Evolutionary conservation across 2,113 vertebrate genomes (phyloP), one percentile per base, ranked within the genome.

Genomic region (Suncus etruscus): DNA sequence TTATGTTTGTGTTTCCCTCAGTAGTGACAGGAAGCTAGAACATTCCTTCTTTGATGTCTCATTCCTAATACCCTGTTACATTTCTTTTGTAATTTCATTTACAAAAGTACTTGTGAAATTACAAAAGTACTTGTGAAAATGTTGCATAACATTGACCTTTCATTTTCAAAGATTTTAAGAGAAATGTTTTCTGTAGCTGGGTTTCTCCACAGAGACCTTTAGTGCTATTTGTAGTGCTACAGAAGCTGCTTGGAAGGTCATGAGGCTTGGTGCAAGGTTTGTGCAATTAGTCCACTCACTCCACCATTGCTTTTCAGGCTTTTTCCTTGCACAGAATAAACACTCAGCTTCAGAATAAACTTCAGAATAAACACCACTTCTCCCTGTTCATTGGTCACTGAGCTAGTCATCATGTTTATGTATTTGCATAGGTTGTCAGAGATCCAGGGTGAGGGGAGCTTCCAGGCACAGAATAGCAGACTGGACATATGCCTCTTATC

Each of bases 1-100:
- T 31, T 14, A 6, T 27, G 6, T 29, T 32, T 22, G 4, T 11
- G 0, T 11, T 20, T 25, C 11, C 29, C 31, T 70, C 24, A 1
- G 8, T 2, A 1, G 11, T 61, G 14, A 4, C 5, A 32, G 27
- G 4, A 16, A 0, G 32, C 2, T 7, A 20, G 54, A 2, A 2
- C 1, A 0, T 3, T 39, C 85, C 63, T 15, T 29, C 48, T 18
- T 27, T 82, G 29, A 10, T 22, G 51, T 0, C 0, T 1, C 11
- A 8, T 8, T 80, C 82, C 66, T 48, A 1, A 1, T 2, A 3
- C 6, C 31, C n/a, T 0, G 7, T 24, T 39, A 1, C 39, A 1
- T 54, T 45, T 10, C 54, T 69, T 12, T 51, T n/a, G 6, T 27
- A 11, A 31, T 29, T 1, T 74, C 22, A 32, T 6, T 80, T 50